Evolutionary conservation across 2,888 invertebrate species (phyloP), one percentile per base, ranked within the genome.

Genomic region (Hyposoter dolosus): DNA sequence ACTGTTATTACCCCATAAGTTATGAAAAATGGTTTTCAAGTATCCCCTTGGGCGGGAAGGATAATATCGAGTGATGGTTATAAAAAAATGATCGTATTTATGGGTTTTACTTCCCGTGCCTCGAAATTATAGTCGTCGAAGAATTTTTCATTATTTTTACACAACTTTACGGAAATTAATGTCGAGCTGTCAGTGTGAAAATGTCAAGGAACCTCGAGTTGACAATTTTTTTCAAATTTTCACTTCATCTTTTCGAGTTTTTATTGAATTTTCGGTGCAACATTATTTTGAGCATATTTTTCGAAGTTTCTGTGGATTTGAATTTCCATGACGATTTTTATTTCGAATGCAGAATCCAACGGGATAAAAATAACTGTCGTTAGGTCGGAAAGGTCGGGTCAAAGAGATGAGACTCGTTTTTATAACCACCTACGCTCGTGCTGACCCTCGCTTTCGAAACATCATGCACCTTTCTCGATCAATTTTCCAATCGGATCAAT

Each of bases 361-460:
- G 4, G 19, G 5, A 40, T 3, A 19, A 72, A 72, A n/a, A 56
- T 53, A 72, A 23, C 17, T 17, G 9, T n/a, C 35, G 53, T 17
- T n/a, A 63, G 45, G 32, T 65, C 43, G 43, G 45, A 85, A 85
- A 85, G 85, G 85, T 85, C 85, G 82, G 78, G 75, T 79, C 82
- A 75, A 47, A 77, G 35, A 72, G 82, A 56, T 82, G n/a, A 82
- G 65, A 50, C 79, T 79, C 75, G 79, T 85, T 82, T 85, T 66
- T 65, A 68, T 69, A 78, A 50, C 50, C 85, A 63, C 82, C 82
- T 35, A 63, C 79, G 82, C 5, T 28, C 69, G 17, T n/a, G n/a
- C n/a, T n/a, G 7, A 69, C 28, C 66, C 0, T 56, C n/a, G 32
- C 19, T 69, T n/a, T 43, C 19, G n/a, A 74, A 40, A 69, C 28